Base-by-base conservation (phyloP, 1,140 invertebrate species). In the Phenacoccus solenopsis region DNA sequence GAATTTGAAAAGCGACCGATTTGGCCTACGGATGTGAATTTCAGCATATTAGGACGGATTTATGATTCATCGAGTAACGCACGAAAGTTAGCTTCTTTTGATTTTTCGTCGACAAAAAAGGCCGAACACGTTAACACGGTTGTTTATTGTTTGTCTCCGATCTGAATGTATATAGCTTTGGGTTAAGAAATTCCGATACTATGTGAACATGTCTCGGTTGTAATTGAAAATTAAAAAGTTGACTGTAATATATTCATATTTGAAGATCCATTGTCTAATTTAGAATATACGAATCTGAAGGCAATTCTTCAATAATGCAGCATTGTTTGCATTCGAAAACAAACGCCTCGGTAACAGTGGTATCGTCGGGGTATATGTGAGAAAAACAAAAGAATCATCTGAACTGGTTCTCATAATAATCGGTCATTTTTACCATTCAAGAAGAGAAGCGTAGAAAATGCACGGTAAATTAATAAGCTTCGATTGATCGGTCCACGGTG, bases 191-290 rank as follows among this genome's bases (percentile, higher is more conserved):
- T 49, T 49, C 38, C 38, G 38, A 49, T 49, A 32, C 30, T 32
- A 49, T 49, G 38, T 49, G 38, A 49, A 49, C 38, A 49, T 49
- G 38, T 49, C 38, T 49, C 38, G 38, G 38, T 9, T 49, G 38
- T 49, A 49, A 49, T 49, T 49, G 38, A 49, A 49, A 49, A 49
- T 49, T 49, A 49, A 49, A 49, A 49, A 49, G 38, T 49, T 49
- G 38, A 49, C 38, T 49, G 20, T 49, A 49, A 49, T 49, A 49
- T 49, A 49, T 49, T 49, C 38, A 49, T 49, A 49, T 49, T 49
- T 49, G 38, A 49, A 49, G 38, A 49, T 10, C 38, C 16, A 49
- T 49, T 49, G 38, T 49, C 38, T 49, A 49, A 49, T 49, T 49
- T 49, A 49, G 38, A 16, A 49, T 49, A 49, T 49, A 16, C 38